A percentile compares a stretch with the other conserved stretches of the same genome.
phyloP scores from a whole-genome alignment of 2,888 invertebrate genomes.

The Spodoptera exigua region DNA sequence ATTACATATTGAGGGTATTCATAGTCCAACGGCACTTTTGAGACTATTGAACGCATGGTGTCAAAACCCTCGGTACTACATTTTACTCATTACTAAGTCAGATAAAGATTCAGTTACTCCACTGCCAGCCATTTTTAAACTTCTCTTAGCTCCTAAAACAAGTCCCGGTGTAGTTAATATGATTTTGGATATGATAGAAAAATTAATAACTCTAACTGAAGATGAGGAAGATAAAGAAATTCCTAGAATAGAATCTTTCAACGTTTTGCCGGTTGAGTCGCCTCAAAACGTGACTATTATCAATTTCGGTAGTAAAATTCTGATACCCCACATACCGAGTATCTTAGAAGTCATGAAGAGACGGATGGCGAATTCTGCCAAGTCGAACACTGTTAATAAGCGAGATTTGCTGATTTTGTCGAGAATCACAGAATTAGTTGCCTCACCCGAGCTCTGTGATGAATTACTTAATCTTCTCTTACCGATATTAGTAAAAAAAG shows the following conservation, averaged over 20 bases:
- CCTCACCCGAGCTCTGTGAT: slow-evolving; percentile 91
- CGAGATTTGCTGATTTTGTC: slow-evolving; percentile 93
- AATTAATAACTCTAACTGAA: slow-evolving; percentile 91
- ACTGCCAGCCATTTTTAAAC: slow-evolving; percentile 91
- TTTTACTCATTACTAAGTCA: slow-evolving; percentile 90
- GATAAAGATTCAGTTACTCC: slow-evolving; percentile 86
- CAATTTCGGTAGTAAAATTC: slow-evolving; percentile 92
- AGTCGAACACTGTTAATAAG: slow-evolving; percentile 90
- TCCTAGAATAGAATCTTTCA: slow-evolving; percentile 78
- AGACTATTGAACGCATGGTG: slow-evolving; percentile 95
- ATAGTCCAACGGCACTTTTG: slow-evolving; percentile 94
- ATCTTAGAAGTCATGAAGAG: slow-evolving; percentile 92
- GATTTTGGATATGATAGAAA: slow-evolving; percentile 93
- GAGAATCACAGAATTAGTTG: slow-evolving; percentile 93
- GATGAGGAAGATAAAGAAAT: slow-evolving; percentile 87
- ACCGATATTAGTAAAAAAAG: slow-evolving; percentile 92
- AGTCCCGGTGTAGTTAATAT: slow-evolving; percentile 91
- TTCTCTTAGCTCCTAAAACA: slow-evolving; percentile 92
- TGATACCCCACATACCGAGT: slow-evolving; percentile 92
- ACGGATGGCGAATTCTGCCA: slow-evolving; percentile 90
- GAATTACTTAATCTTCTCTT: slow-evolving; percentile 91
- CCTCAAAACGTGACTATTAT: slow-evolving; percentile 77
- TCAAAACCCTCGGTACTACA: slow-evolving; percentile 93
- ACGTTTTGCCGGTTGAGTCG: slow-evolving; percentile 66
- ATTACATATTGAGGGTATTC: slow-evolving; percentile 94